Percentiles rank a stretch among this genome's conserved stretches.
Conservation (phyloP, 2,888 invertebrate species). For the Fabriciana adippe region DNA sequence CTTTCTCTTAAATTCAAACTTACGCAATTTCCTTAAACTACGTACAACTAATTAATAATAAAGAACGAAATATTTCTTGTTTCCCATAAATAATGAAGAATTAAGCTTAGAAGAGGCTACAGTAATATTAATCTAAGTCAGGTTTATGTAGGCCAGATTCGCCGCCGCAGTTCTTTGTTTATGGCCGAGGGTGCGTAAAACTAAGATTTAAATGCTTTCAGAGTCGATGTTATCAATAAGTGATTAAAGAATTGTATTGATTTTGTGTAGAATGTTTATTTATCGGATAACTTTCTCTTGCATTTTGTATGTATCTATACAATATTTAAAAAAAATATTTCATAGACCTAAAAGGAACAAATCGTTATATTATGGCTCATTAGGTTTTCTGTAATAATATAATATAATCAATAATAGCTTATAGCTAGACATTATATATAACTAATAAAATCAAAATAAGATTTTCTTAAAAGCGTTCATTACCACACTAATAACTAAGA, state of each 20-base stretch:
- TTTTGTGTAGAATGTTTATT: conserved; percentile 8
- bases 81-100: conserved; percentile 1
- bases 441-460: no score
- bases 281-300: background rate
- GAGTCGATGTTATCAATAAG: conserved; percentile 17
- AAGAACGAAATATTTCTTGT: conserved; percentile 1
- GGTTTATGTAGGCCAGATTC: conserved; percentile 15
- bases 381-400: no score
- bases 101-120: conserved; percentile 1
- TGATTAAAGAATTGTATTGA: conserved; percentile 9
- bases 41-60: conserved; percentile 5
- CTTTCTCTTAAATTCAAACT: background rate
- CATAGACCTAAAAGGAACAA: no score
- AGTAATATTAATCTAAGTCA: conserved; percentile 7
- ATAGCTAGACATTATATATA: no score
- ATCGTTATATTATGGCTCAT: no score
- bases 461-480: no score
- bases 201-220: conserved; percentile 6
- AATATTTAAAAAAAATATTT: no score
- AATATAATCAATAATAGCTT: no score
- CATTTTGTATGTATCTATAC: no score
- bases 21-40: background rate
- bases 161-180: conserved; percentile 16
- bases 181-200: conserved; percentile 16
- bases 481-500: no score